Evolutionary conservation across 2,797 vertebrate species (phyloP).

Genomic region (Megalops cyprinoides): DNA sequence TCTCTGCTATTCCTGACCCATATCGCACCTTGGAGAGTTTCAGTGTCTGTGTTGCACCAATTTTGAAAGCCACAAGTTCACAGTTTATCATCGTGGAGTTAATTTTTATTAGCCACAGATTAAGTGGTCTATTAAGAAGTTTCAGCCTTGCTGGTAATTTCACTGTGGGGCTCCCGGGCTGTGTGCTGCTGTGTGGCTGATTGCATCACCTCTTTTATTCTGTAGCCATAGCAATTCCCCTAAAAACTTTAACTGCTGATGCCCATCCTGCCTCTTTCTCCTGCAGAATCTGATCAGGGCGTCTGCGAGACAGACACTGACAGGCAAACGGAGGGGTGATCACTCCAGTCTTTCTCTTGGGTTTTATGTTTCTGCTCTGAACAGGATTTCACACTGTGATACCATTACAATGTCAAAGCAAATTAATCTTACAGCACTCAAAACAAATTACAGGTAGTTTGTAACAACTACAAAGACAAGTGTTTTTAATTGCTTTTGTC

Average conservation of each 20-base stretch:
- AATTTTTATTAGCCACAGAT: not conserved
- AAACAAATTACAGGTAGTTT: too few relatives aligned
- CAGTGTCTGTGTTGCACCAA: not conserved
- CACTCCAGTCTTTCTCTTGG: not conserved
- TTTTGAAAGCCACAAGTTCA: not conserved
- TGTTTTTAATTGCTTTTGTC: too few relatives aligned
- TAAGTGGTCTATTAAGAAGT: not conserved
- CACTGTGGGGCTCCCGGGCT: not conserved
- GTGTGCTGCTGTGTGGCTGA: not conserved
- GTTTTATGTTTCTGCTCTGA: not conserved
- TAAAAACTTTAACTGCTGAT: constrained; percentile 19
- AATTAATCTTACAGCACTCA: too few relatives aligned
- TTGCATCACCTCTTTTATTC: not conserved
- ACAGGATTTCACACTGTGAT: too few relatives aligned
- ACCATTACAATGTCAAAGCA: too few relatives aligned
- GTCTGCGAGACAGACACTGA: not conserved
- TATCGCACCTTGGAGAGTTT: not conserved
- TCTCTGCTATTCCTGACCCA: too few relatives aligned
- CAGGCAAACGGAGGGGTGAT: not conserved
- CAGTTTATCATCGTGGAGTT: not conserved
- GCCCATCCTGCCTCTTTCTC: constrained; percentile 10
- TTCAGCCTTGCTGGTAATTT: not conserved
- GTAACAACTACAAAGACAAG: too few relatives aligned
- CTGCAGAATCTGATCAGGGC: constrained; percentile 5
- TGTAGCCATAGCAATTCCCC: not conserved